Base-by-base conservation (phyloP, 2,113 vertebrate species). In the Nothobranchius kuhntae region DNA sequence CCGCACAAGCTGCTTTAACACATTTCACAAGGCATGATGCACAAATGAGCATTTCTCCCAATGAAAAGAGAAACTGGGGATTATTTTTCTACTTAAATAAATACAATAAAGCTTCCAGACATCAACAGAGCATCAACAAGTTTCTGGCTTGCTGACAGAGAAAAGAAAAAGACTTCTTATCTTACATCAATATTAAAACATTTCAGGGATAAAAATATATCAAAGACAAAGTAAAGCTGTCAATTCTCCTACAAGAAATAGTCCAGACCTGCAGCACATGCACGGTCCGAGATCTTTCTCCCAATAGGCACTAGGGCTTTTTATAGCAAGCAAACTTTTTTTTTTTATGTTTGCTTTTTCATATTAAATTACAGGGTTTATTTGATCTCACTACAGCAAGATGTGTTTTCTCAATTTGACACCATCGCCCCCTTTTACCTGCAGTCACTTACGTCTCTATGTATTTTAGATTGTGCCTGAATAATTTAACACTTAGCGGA, bases 401-500 rank as follows among this genome's bases (percentile, higher is more conserved):
- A 58, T 44, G 7, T 56, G 26, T 73, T 60, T 40, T 53, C 68
- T 61, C 48, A 46, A 38, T 77, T 79, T 67, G 73, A 79, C 54
- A 62, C 53, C 15, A 13, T 3, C 62, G 35, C 57, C 15, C 7
- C 66, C 8, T 40, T 21, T 57, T 54, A 73, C 61, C 65, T 72
- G 55, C 68, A 69, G 70, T 71, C 68, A 53, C 58, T 75, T 64
- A 63, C 60, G 62, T 48, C 61, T 66, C 55, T 24, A 61, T 79
- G 53, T 78, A 65, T 81, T 83, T 80, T 54, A 64, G 68, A 77
- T 77, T 46, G n/a, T n/a, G 21, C 15, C 26, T 87, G 48, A 81
- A 88, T 83, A 72, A 88, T 84, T 82, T 66, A 84, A 45, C 40
- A 30, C 24, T 78, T 35, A 61, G 65, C 51, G 10, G 64, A 64